Evolutionary conservation across 2,113 vertebrate genomes (phyloP).

Genomic region (Nesoenas mayeri): DNA sequence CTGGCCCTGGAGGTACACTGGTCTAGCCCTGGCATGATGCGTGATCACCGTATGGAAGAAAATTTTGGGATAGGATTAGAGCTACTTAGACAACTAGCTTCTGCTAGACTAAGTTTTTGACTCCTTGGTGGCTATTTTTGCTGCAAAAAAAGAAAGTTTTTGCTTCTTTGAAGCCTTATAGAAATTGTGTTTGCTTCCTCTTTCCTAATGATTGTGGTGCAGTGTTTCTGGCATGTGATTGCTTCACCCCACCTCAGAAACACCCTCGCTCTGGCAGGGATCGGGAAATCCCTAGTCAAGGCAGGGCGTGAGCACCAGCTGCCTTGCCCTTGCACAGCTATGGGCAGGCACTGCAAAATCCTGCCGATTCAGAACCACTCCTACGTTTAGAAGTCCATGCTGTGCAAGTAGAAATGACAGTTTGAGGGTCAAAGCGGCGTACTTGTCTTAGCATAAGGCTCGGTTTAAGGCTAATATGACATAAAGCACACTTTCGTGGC

Average conservation of each 20-base stretch:
- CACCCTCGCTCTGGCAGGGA: not conserved
- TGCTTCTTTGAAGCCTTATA: not conserved
- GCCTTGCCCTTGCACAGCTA: not conserved
- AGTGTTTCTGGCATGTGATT: not conserved
- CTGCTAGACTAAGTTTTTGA: not conserved
- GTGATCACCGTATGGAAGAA: not conserved
- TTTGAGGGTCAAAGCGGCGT: not conserved
- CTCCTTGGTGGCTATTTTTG: not conserved
- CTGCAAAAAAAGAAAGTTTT: not conserved
- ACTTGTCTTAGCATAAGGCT: not conserved
- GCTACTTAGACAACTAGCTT: not conserved
- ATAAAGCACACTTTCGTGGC: not conserved
- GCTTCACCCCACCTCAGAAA: not conserved
- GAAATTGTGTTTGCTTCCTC: constrained; percentile 7
- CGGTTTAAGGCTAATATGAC: not conserved
- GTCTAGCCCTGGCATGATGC: not conserved
- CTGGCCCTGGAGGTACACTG: not conserved
- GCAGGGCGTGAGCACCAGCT: not conserved
- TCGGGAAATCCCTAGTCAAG: not conserved
- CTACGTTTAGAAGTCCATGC: not conserved
- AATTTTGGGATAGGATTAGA: not conserved
- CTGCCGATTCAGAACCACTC: not conserved
- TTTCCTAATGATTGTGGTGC: not conserved
- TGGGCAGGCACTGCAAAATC: not conserved
- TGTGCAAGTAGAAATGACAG: not conserved